Base-by-base conservation (phyloP, 2,113 vertebrate genomes). In the Petromus typicus region DNA sequence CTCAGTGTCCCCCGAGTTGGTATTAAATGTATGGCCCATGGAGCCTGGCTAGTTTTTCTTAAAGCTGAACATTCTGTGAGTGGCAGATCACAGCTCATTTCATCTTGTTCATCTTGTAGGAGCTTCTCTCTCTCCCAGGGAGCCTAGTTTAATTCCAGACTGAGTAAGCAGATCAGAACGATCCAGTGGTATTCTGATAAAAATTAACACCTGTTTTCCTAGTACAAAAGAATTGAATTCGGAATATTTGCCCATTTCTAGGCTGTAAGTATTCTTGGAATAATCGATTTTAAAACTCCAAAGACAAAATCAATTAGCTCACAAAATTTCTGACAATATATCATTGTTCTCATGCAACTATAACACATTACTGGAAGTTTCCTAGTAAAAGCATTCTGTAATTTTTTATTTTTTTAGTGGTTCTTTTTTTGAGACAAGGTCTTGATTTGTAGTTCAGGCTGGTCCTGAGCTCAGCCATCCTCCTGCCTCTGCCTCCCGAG, bases 241-340 rank as follows among this genome's bases (percentile, higher is more conserved):
- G 37, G 88, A 86, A n/a, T 11, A 79, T 73, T 89, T 78, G 3
- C 17, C 57, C 57, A 78, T 81, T 45, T 90, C 71, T 32, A 27
- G 75, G 27, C 23, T 83, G 16, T 66, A 75, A 96, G 45, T 91
- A 89, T 67, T 93, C 59, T 37, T 61, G 75, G 8, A 73, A 43
- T 83, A 86, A 61, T 13, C 84, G 7, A 48, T 86, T 86, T 93
- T 37, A 91, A 95, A 63, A 12, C 66, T 57, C n/a, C 75, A 91
- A 56, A 71, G 61, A 73, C 91, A 59, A 93, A 85, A 91, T 78
- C 54, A 94, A 78, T 17, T 81, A 67, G 37, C 22, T 93, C 43
- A 93, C 54, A 90, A 71, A 75, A 86, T 76, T 43, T 76, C 85
- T 93, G 59, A 81, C 81, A 96, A 48, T 40, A 23, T 79, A 64